phyloP scores from a whole-genome alignment of 2,888 invertebrate genomes.

The Hypomecis atomaria region DNA sequence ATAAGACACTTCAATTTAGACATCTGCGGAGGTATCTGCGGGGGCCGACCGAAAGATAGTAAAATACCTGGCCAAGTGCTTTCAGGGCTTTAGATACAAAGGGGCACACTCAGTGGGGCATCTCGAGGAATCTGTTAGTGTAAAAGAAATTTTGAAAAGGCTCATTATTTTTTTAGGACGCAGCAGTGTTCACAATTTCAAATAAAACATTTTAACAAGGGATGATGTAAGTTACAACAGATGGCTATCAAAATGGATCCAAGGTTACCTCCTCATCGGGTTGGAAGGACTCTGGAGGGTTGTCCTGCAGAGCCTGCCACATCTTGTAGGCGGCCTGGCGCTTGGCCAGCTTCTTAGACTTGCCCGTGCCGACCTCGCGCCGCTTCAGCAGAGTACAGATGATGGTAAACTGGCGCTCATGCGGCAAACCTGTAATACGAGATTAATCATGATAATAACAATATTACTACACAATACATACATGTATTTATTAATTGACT shows the following conservation, averaged over 20 bases:
- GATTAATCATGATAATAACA: background rate
- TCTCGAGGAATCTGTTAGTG: constrained; percentile 22
- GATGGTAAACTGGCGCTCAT: constrained; percentile 97
- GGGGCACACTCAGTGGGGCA: constrained; percentile 48
- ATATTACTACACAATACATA: too few species aligned
- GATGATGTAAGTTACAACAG: background rate
- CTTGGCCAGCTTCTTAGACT: constrained; percentile 98
- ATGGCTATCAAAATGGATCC: background rate
- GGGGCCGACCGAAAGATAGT: constrained; percentile 84
- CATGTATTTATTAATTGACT: too few species aligned
- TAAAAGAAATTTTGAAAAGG: constrained; percentile 17
- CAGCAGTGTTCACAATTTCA: background rate
- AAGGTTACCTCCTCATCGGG: constrained; percentile 87
- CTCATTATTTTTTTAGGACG: background rate
- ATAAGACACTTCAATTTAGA: constrained; percentile 41
- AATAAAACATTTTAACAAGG: background rate
- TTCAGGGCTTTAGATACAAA: constrained; percentile 55
- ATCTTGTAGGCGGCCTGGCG: constrained; percentile 97
- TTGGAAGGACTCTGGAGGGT: constrained; percentile 88
- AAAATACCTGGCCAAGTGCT: constrained; percentile 83
- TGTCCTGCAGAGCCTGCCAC: constrained; percentile 93
- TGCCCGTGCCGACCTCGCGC: constrained; percentile 94
- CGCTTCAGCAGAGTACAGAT: constrained; percentile 94
- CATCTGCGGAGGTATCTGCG: constrained; percentile 42
- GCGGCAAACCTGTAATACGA: constrained; percentile 88